Evolutionary conservation across 2,113 vertebrate genomes (phyloP), one percentile per base, ranked within the genome.

Genomic region (Paramormyrops kingsleyae): DNA sequence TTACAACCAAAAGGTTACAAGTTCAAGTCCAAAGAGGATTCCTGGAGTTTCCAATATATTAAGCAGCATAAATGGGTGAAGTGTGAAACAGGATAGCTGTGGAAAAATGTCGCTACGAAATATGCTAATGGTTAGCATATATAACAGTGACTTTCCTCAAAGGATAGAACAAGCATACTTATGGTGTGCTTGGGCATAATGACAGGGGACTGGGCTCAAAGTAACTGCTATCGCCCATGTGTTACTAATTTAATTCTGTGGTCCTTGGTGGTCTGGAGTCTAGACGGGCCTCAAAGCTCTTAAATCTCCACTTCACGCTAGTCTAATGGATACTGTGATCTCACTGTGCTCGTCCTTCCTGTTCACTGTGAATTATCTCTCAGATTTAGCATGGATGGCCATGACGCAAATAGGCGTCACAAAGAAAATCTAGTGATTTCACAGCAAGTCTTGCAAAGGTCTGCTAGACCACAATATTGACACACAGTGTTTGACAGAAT

Each of bases 21-120:
- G 74, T 80, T 80, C 74, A 80, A 80, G 74, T 39, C 70, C 70
- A 77, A 77, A 17, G 35, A 80, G 74, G 35, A 19, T 80, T 80
- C 35, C 74, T 80, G 31, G 39, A 80, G 35, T 17, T 42, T 80
- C 74, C 35, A 80, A 80, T 80, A 80, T 80, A 80, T 80, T 42
- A 80, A 80, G 4, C 74, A 39, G 35, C 35, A 42, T 42, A 80
- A 80, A 80, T 35, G 17, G 74, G 35, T 80, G 35, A 80, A 80
- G 74, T 42, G 74, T 80, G 74, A 80, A 80, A 80, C 74, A 80
- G 74, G 35, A 80, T 80, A 80, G 74, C 35, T 80, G 74, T 80
- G 74, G 74, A 35, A 39, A 77, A 42, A 80, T 42, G 17, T 39
- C 1, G 5, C 74, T 80, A 42, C 5, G n/a, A 80, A 80, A 80